A percentile compares a stretch with the other conserved stretches of the same genome.
Evolutionary conservation across 2,797 vertebrate species (phyloP).

Genomic region (Lutjanus argentimaculatus): DNA sequence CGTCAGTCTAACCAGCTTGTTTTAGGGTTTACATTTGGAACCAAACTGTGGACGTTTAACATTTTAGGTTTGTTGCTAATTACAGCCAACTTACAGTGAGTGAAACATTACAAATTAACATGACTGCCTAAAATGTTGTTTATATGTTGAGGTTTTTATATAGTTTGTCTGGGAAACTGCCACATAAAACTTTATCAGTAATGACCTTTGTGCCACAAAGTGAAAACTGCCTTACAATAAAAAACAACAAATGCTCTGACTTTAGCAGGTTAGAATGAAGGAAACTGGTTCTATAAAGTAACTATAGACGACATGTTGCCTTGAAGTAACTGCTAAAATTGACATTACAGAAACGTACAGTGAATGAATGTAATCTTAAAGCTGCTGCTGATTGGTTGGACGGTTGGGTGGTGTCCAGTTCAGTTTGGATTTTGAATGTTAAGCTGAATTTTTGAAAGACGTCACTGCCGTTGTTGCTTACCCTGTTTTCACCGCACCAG

Average conservation of each 20-base stretch:
- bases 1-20: not conserved
- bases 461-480: too few relatives aligned
- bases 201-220: not conserved
- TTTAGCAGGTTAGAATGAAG: not conserved
- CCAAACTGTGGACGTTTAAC: not conserved
- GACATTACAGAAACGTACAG: not conserved
- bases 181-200: not conserved
- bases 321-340: too few relatives aligned
- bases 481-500: too few relatives aligned
- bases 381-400: not conserved
- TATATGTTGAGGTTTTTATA: not conserved
- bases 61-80: not conserved
- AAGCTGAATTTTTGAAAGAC: too few relatives aligned
- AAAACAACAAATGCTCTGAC: not conserved
- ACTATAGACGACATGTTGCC: not conserved
- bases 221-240: not conserved
- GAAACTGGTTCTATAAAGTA: not conserved
- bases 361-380: not conserved
- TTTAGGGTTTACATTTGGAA: not conserved
- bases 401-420: too few relatives aligned
- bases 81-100: not conserved
- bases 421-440: not conserved
- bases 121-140: not conserved
- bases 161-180: constrained; percentile 28
- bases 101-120: not conserved